Evolutionary conservation across 2,888 invertebrate species (phyloP).

Genomic region (Macropis europaea): DNA sequence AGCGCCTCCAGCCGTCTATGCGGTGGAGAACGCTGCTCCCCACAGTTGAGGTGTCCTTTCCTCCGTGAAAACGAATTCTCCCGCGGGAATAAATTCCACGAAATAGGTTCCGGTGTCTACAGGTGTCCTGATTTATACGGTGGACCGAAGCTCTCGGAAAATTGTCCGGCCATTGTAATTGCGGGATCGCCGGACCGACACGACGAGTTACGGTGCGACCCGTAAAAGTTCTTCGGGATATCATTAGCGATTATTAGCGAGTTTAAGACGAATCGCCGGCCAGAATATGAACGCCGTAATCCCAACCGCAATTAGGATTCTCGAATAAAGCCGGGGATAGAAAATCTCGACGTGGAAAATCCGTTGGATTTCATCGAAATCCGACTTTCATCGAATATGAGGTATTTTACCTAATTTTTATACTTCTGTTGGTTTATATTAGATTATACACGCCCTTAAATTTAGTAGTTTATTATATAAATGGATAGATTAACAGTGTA

Average conservation of each 20-base stretch:
- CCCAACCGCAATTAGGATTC: background rate
- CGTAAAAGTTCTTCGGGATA: constrained; percentile 22
- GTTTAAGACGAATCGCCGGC: background rate
- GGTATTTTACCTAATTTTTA: no score
- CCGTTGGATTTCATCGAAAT: no score
- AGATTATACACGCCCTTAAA: no score
- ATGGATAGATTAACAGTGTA: no score
- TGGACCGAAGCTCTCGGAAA: background rate
- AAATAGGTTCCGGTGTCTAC: constrained; percentile 29
- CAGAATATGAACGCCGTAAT: background rate
- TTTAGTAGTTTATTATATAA: no score
- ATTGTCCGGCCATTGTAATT: background rate
- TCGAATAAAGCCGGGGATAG: no score
- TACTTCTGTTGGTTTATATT: no score
- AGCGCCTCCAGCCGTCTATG: background rate
- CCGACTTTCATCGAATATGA: no score
- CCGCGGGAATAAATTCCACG: constrained; percentile 38
- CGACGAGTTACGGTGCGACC: background rate
- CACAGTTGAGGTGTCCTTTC: constrained; percentile 1
- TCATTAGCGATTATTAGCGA: constrained; percentile 14
- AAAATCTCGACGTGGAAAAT: no score
- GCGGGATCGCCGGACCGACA: background rate
- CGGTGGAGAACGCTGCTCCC: constrained; percentile 6
- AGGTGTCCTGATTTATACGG: constrained; percentile 25
- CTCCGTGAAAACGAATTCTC: constrained; percentile 32